These are phyloP conservation scores for Hirtodrosophila duncani DNA, from an alignment of 2,888 invertebrate species.

Conservation along the genomic window DNA sequence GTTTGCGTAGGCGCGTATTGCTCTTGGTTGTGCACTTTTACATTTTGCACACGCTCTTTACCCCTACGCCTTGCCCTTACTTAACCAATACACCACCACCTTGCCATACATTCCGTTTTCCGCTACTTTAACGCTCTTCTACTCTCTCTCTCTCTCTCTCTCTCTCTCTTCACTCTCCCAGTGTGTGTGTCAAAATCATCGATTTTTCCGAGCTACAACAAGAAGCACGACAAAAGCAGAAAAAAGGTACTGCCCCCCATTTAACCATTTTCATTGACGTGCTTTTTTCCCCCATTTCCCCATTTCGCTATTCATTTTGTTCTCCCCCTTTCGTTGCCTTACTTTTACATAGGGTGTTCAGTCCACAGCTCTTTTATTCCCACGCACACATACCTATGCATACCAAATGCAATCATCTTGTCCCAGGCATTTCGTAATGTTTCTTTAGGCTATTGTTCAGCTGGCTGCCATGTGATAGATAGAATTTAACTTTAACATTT, in stretches of 20 bases:
- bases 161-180: conserved; percentile 15
- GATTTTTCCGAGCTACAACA: conserved; percentile 46
- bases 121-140: conserved; percentile 4
- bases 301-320: background rate
- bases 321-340: background rate
- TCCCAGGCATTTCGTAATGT: conserved; percentile 34
- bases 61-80: no score
- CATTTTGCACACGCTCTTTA: no score
- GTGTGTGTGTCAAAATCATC: conserved; percentile 55
- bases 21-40: conserved; percentile 9
- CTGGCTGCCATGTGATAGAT: no score
- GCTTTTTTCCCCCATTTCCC: conserved; percentile 25
- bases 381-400: background rate
- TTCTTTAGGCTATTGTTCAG: conserved; percentile 5
- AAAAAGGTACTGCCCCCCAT: conserved; percentile 56
- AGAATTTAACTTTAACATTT: no score
- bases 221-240: conserved; percentile 25
- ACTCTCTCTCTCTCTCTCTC: conserved; percentile 20
- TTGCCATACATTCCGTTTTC: no score
- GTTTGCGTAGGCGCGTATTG: conserved; percentile 30
- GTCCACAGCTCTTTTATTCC: conserved; percentile 13
- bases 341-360: no score
- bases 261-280: conserved; percentile 49
- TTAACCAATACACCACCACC: background rate
- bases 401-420: conserved; percentile 17